Percentiles rank a stretch among this genome's conserved stretches.
Conservation (phyloP, 2,888 invertebrate genomes). For the Polymixis lichenea region DNA sequence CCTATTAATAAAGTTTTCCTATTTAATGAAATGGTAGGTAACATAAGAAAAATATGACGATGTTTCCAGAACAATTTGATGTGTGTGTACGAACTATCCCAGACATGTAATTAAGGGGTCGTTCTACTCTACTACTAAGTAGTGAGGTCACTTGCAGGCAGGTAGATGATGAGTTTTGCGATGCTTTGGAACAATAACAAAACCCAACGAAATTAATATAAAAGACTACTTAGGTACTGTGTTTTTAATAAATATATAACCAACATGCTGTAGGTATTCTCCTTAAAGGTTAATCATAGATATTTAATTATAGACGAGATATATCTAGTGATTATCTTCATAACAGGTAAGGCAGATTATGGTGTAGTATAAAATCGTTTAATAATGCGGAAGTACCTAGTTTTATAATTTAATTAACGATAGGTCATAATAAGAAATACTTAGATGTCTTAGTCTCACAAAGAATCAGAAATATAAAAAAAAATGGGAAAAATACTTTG, state of each 20-base stretch:
- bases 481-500: slow-evolving; percentile 7
- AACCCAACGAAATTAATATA: background rate
- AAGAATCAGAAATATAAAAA: background rate
- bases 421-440: background rate
- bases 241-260: background rate
- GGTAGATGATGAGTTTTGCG: no score
- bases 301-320: slow-evolving; percentile 44
- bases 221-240: background rate
- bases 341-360: slow-evolving; percentile 31
- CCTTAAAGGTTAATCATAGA: slow-evolving; percentile 60
- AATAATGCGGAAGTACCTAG: slow-evolving; percentile 10
- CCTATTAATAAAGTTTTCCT: slow-evolving; percentile 3
- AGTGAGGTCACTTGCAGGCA: background rate
- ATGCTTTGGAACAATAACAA: background rate
- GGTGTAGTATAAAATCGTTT: slow-evolving; percentile 9
- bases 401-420: background rate
- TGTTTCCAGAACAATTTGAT: background rate
- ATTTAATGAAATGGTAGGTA: background rate
- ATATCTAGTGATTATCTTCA: slow-evolving; percentile 46
- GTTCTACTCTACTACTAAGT: background rate
- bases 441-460: slow-evolving; percentile 5
- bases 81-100: background rate
- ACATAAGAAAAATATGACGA: background rate
- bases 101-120: background rate
- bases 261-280: slow-evolving; percentile 49